Evolutionary conservation across 2,888 invertebrate genomes (phyloP).

Genomic region (Andrena fulva): DNA sequence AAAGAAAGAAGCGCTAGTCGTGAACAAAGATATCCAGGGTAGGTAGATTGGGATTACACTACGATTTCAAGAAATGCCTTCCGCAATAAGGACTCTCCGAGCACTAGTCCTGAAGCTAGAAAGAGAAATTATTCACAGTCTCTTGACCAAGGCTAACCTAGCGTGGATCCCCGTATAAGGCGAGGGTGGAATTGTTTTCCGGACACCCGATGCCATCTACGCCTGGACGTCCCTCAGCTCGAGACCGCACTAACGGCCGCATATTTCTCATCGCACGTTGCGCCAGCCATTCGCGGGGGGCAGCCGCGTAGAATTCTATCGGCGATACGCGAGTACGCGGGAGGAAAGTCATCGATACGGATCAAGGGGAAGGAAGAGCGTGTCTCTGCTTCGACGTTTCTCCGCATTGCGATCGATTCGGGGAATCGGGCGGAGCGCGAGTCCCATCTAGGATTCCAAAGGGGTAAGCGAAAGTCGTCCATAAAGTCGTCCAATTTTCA

Average conservation of each 20-base stretch:
- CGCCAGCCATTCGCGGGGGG: neutral
- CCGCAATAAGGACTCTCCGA: too few relatives aligned
- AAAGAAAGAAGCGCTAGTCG: too few relatives aligned
- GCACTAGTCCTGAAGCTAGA: too few relatives aligned
- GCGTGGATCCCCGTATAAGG: conserved; percentile 37
- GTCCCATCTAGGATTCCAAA: conserved; percentile 27
- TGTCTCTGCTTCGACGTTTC: conserved; percentile 19
- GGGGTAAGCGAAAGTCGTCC: conserved; percentile 53
- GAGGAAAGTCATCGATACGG: conserved; percentile 29
- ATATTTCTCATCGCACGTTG: neutral
- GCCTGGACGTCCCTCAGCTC: conserved; percentile 23
- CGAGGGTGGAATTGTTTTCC: conserved; percentile 39
- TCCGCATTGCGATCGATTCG: conserved; percentile 21
- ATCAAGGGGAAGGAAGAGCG: neutral
- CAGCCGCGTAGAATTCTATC: neutral
- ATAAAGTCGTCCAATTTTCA: conserved; percentile 68
- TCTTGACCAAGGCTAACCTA: conserved; percentile 51
- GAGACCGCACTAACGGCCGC: neutral
- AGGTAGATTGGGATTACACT: too few relatives aligned
- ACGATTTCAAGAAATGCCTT: too few relatives aligned
- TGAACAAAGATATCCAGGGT: too few relatives aligned
- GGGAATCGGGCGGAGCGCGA: conserved; percentile 35
- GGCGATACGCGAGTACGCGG: neutral
- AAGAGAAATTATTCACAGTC: conserved; percentile 67
- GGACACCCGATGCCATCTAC: conserved; percentile 41